phyloP scores from a whole-genome alignment of 2,888 invertebrate species.

The Mesochorus sp. region DNA sequence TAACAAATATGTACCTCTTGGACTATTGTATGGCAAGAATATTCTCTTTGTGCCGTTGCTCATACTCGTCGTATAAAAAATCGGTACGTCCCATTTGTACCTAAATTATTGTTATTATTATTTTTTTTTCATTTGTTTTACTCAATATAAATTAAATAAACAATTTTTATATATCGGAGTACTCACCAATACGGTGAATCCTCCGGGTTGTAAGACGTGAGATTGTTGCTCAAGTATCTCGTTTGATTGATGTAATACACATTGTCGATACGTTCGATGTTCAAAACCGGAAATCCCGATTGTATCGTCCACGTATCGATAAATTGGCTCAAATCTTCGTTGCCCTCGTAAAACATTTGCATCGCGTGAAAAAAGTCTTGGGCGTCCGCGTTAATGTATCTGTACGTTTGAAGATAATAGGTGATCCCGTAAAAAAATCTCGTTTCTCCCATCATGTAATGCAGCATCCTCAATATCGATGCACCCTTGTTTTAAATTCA shows the following conservation, averaged over 20 bases:
- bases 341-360: background rate
- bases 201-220: background rate
- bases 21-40: background rate
- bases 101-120: no score
- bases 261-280: slow-evolving; percentile 35
- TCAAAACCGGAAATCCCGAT: slow-evolving; percentile 66
- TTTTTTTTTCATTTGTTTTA: no score
- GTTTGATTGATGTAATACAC: slow-evolving; percentile 48
- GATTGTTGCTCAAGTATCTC: slow-evolving; percentile 10
- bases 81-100: slow-evolving; percentile 41
- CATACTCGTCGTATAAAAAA: slow-evolving; percentile 31
- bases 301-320: slow-evolving; percentile 62
- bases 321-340: slow-evolving; percentile 55
- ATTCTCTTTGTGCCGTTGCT: slow-evolving; percentile 13
- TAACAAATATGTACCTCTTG: background rate
- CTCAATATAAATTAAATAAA: no score
- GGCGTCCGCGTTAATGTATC: slow-evolving; percentile 49
- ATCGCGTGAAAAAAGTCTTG: slow-evolving; percentile 59
- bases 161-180: background rate
- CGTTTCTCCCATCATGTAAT: slow-evolving; percentile 56
- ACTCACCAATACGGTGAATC: slow-evolving; percentile 37
- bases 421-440: slow-evolving; percentile 58
- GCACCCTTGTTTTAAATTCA: slow-evolving; percentile 57
- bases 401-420: slow-evolving; percentile 52
- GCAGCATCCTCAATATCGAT: slow-evolving; percentile 65